Percentiles rank a stretch among this genome's conserved stretches.
These are phyloP conservation scores for Thaumatotibia leucotreta DNA, from an alignment of 1,140 invertebrate species.

Conservation along the genomic window DNA sequence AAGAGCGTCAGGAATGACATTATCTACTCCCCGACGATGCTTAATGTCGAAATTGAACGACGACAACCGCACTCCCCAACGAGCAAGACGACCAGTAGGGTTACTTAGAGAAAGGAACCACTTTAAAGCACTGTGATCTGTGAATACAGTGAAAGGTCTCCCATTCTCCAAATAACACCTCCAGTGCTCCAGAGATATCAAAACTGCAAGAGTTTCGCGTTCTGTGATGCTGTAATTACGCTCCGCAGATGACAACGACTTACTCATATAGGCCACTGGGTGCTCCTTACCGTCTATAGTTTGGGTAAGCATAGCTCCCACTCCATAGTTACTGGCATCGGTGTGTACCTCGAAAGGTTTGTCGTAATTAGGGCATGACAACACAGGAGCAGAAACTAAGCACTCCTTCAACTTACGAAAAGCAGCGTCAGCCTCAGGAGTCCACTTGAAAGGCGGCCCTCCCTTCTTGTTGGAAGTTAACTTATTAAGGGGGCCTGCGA, in stretches of 20 bases:
- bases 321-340: too few relatives aligned
- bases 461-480: too few relatives aligned
- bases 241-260: too few relatives aligned
- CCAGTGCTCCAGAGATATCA: slow-evolving; percentile 10
- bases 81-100: slow-evolving; percentile 20
- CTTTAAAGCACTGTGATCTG: too few relatives aligned
- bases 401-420: slow-evolving; percentile 13
- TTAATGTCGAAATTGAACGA: too few relatives aligned
- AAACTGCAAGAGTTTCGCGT: slow-evolving; percentile 13
- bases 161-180: too few relatives aligned
- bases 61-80: slow-evolving; percentile 15
- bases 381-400: not conserved
- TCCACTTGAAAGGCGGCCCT: slow-evolving; percentile 15
- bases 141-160: too few relatives aligned
- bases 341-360: slow-evolving; percentile 7
- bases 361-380: not conserved
- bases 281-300: too few relatives aligned
- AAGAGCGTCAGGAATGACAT: too few relatives aligned
- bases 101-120: slow-evolving; percentile 26
- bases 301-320: too few relatives aligned
- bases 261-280: too few relatives aligned
- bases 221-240: slow-evolving; percentile 18
- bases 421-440: not conserved
- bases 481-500: slow-evolving; percentile 30
- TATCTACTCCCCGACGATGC: too few relatives aligned